Conservation (phyloP, 2,113 vertebrate species). For the Galbula dea region DNA sequence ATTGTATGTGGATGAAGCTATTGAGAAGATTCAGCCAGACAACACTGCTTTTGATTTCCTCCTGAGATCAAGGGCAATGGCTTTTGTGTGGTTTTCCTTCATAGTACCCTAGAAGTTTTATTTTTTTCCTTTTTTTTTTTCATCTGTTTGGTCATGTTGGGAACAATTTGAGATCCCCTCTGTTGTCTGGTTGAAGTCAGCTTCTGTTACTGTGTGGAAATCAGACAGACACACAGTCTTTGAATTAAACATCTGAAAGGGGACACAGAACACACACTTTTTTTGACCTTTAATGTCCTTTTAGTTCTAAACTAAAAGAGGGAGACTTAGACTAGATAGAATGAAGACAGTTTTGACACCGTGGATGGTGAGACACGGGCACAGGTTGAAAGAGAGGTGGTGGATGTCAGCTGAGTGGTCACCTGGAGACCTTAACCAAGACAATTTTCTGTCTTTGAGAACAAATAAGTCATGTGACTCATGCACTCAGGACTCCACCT, state of each 20-base stretch:
- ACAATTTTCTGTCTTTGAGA: neutral
- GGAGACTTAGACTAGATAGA: no score
- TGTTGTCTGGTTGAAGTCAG: neutral
- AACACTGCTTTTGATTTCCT: neutral
- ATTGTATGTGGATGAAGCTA: neutral
- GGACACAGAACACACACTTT: neutral
- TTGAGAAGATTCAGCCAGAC: neutral
- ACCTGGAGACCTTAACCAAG: neutral
- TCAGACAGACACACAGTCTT: neutral
- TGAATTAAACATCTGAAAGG: neutral
- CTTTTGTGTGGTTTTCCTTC: neutral
- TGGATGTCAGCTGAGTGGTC: neutral
- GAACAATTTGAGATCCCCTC: neutral
- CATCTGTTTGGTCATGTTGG: neutral
- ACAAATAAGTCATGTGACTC: neutral
- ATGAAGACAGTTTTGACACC: no score
- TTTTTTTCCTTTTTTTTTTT: neutral
- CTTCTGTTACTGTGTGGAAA: neutral
- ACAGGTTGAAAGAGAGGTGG: no score
- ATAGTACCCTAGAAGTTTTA: neutral
- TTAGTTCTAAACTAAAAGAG: no score
- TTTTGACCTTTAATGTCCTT: neutral
- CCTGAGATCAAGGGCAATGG: neutral
- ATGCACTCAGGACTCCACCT: neutral
- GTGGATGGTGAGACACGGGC: no score